phyloP scores from a whole-genome alignment of 23 tunicate genomes.

The Botrylloides violaceus region DNA sequence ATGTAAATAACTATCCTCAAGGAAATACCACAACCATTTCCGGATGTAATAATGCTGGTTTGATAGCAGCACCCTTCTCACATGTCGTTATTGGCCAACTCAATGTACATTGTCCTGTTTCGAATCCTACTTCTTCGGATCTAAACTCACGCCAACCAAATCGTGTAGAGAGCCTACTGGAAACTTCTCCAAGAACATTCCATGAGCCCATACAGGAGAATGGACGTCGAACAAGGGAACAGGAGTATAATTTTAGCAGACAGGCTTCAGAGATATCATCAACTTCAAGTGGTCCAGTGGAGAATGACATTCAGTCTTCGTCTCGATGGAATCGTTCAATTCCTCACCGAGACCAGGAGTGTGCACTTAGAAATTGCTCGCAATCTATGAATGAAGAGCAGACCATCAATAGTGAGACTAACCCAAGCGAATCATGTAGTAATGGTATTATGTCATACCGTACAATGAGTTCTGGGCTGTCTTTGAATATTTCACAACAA shows the following conservation, averaged over 20 bases:
- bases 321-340: background rate
- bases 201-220: background rate
- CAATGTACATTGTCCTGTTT: background rate
- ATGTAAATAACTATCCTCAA: too few relatives aligned
- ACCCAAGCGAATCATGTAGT: too few relatives aligned
- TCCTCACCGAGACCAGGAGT: background rate
- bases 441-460: background rate
- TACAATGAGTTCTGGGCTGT: background rate
- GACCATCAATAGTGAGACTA: background rate
- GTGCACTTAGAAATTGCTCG: background rate
- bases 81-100: background rate
- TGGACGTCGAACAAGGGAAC: background rate
- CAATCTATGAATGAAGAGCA: too few relatives aligned
- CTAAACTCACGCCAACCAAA: background rate
- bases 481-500: too few relatives aligned
- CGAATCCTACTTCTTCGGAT: background rate
- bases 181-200: background rate
- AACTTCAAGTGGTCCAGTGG: background rate
- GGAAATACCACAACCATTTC: too few relatives aligned
- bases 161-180: background rate
- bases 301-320: background rate
- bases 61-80: background rate
- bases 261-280: background rate
- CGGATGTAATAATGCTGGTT: background rate
- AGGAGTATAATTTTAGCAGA: background rate